Evolutionary conservation across 2,797 vertebrate genomes (phyloP), one percentile per base, ranked within the genome.

Genomic region (Molothrus aeneus): DNA sequence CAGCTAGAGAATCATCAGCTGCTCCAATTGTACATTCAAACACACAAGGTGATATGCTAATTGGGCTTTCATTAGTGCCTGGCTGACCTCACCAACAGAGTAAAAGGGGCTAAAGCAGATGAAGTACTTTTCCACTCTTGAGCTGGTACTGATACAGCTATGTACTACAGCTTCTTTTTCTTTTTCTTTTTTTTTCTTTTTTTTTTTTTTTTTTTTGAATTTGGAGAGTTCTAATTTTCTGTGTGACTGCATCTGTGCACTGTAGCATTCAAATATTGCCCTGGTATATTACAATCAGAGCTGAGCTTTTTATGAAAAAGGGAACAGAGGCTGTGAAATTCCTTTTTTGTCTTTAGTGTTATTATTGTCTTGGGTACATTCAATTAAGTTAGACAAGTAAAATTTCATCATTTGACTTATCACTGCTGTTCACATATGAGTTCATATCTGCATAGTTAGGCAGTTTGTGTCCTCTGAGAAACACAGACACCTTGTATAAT

Each of bases 11-110:
- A 75, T 80, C 66, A 70, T 93, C 80, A 92, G 72, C 95, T 94
- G 86, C 83, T 90, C 53, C 78, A 87, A 65, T 92, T 93, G 61
- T 80, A 90, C 81, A 68, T 82, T 95, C 59, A 63, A 71, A 88
- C 69, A 73, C 73, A 81, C 79, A 88, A 95, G 95, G 89, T 95
- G 95, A 93, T 94, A 97, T 94, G 91, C 90, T 96, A 96, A 97
- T 93, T 84, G 80, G 40, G 61, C 87, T 92, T 96, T 95, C 91
- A 95, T 96, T 96, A 93, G 80, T 84, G 92, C 70, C 66, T 94
- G 79, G 13, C 79, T 97, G 95, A 94, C 24, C 61, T 95, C 94
- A 95, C 53, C 72, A 83, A 40, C 78, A 68, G 88, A 65, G 78
- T 47, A 64, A 86, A 91, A 88, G 88, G 29, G 56, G 83, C 80